Evolutionary conservation across 2,888 invertebrate species (phyloP).

Genomic region (Malacosoma neustria): DNA sequence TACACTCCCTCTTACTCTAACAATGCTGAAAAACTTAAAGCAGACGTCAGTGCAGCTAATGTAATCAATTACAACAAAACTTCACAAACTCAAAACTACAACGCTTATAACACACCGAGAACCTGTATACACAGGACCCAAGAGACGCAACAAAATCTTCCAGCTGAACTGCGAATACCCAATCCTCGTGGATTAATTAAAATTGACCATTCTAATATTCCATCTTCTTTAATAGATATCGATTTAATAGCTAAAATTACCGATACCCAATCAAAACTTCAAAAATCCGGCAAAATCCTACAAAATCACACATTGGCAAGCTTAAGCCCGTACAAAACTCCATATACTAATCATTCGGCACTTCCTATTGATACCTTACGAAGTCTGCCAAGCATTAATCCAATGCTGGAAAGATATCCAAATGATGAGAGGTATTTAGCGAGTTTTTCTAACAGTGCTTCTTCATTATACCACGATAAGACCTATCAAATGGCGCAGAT

Average conservation of each 20-base stretch:
- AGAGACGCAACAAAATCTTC: conserved; percentile 46
- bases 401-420: conserved; percentile 75
- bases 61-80: conserved; percentile 53
- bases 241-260: conserved; percentile 39
- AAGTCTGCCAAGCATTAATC: conserved; percentile 73
- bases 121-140: conserved; percentile 38
- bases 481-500: conserved; percentile 76
- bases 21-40: conserved; percentile 44
- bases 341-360: conserved; percentile 47
- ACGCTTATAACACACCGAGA: conserved; percentile 42
- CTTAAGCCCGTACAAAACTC: conserved; percentile 54
- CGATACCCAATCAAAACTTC: conserved; percentile 39
- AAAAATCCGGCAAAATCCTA: conserved; percentile 50
- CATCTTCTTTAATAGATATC: conserved; percentile 30
- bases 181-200: conserved; percentile 52
- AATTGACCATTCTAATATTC: conserved; percentile 36
- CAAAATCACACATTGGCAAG: conserved; percentile 52
- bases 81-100: conserved; percentile 49
- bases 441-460: conserved; percentile 52
- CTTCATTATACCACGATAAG: conserved; percentile 74
- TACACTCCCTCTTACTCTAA: conserved; percentile 47
- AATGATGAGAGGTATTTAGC: conserved; percentile 73
- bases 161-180: conserved; percentile 56
- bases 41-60: conserved; percentile 30
- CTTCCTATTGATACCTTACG: conserved; percentile 69